Evolutionary conservation across 2,888 invertebrate species (phyloP), one percentile per base, ranked within the genome.

Genomic region (Amiota minor): DNA sequence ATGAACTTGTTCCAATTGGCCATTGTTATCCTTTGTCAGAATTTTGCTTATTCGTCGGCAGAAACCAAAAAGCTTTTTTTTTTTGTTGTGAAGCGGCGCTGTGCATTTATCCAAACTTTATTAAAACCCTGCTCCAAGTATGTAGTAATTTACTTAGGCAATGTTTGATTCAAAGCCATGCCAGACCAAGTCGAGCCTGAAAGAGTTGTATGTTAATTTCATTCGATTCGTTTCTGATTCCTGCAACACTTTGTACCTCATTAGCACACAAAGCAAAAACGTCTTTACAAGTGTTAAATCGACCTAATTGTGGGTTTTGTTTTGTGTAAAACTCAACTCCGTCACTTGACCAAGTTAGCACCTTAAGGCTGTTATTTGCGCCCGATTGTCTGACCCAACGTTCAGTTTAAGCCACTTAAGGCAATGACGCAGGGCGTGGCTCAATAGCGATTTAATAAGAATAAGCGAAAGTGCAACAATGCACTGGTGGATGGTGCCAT

Each of bases 201-300:
- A 62, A 45, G 16, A 62, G 62, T 65, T 70, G 74, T 78, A 83
- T 82, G 80, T 79, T 83, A 80, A 81, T 82, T 83, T 53, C 45
- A 46, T 50, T 49, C 56, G 20, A 62, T 46, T 59, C 59, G 56
- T 47, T 23, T 20, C 16, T 76, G 80, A 67, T 45, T 74, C 61
- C 55, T 74, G 73, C 35, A 82, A 73, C 82, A 80, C 84, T 85
- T 86, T 80, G 84, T 80, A 82, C 81, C 82, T 83, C 81, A 85
- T 85, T 86, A 84, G 85, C 84, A 20, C 80, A 35, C 35, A 35
- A 35, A 79, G 84, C 81, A 83, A 83, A 85, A 84, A 83, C 86
- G 81, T 79, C 76, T 84, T 83, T 83, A 81, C 80, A 84, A 86
- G 85, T 85, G 85, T 84, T 85, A 85, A 85, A 85, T 84, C 84